Evolutionary conservation across 2,113 vertebrate species (phyloP).

Genomic region (Mystacornis crossleyi): DNA sequence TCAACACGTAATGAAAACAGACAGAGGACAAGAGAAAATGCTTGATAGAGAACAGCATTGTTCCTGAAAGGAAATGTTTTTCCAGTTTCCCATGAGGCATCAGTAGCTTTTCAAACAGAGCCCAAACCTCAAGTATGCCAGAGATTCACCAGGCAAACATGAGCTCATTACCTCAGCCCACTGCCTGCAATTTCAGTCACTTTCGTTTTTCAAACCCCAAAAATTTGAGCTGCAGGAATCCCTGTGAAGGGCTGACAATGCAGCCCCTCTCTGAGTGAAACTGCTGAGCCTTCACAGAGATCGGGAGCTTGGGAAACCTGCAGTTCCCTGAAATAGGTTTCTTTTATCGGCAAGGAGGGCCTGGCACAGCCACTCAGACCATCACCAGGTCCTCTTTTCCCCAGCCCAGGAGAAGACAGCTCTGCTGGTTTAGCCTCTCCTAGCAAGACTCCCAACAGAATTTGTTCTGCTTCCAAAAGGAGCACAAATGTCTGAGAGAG

Average conservation of each 20-base stretch:
- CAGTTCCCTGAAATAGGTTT: not conserved
- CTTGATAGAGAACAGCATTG: not conserved
- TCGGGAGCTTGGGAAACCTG: not conserved
- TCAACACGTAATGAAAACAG: constrained; percentile 39
- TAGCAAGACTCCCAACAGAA: not conserved
- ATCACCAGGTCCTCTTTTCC: not conserved
- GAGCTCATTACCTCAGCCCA: constrained; percentile 38
- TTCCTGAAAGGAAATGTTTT: constrained; percentile 63
- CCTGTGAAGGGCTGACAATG: not conserved
- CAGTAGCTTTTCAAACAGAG: constrained; percentile 60
- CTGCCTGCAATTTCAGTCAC: not conserved
- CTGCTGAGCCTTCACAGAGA: not conserved
- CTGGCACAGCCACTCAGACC: not conserved
- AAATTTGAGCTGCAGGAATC: not conserved
- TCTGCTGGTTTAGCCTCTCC: not conserved
- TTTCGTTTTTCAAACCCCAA: not conserved
- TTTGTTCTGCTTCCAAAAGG: not conserved
- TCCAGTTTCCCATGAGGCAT: constrained; percentile 51
- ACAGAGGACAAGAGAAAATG: constrained; percentile 41
- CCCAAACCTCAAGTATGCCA: constrained; percentile 65
- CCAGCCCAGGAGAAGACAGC: not conserved
- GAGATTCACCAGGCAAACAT: constrained; percentile 25
- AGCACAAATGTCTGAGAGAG: not conserved
- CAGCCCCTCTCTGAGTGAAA: not conserved
- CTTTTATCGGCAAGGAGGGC: not conserved